These are phyloP conservation scores for Proterorhinus semilunaris DNA, from an alignment of 2,113 vertebrate genomes.

Conservation along the genomic window DNA sequence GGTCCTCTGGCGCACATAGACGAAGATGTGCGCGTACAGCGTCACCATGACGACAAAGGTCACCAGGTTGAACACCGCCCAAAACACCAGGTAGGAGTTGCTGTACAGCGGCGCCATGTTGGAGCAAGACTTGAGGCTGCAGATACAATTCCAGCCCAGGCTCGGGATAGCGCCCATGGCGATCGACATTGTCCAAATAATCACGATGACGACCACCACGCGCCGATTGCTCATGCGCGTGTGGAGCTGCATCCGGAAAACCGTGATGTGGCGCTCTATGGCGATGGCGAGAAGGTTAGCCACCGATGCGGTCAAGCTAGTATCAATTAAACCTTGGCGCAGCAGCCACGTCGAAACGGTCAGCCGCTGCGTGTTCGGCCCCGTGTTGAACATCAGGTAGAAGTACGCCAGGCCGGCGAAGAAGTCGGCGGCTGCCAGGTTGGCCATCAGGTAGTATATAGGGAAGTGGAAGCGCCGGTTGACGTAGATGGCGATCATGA, in stretches of 20 bases:
- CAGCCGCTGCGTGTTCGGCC: constrained; percentile 92
- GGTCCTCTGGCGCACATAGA: constrained; percentile 97
- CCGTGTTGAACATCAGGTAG: constrained; percentile 99
- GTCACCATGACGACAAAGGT: constrained; percentile 99
- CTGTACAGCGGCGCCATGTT: constrained; percentile 99
- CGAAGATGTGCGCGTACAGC: constrained; percentile 98
- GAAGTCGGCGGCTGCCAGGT: constrained; percentile 97
- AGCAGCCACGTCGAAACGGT: constrained; percentile 96
- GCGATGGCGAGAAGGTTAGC: constrained; percentile 96
- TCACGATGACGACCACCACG: constrained; percentile 95
- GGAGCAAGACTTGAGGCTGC: constrained; percentile 87
- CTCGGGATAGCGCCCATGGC: constrained; percentile 97
- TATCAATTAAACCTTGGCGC: constrained; percentile 96
- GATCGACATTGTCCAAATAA: constrained; percentile 99
- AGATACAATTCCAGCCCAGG: constrained; percentile 99
- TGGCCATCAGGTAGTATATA: constrained; percentile 99
- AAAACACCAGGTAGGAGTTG: constrained; percentile 97
- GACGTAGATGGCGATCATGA: constrained; percentile 98
- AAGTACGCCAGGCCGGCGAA: constrained; percentile 99
- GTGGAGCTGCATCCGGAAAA: constrained; percentile 98
- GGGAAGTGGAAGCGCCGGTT: constrained; percentile 98
- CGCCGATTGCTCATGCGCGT: constrained; percentile 97
- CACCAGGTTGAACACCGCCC: constrained; percentile 97
- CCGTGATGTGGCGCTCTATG: constrained; percentile 96
- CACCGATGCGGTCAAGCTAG: constrained; percentile 94